Evolutionary conservation across 2,888 invertebrate species (phyloP), one percentile per base, ranked within the genome.

Genomic region (Diaprepes abbreviatus): DNA sequence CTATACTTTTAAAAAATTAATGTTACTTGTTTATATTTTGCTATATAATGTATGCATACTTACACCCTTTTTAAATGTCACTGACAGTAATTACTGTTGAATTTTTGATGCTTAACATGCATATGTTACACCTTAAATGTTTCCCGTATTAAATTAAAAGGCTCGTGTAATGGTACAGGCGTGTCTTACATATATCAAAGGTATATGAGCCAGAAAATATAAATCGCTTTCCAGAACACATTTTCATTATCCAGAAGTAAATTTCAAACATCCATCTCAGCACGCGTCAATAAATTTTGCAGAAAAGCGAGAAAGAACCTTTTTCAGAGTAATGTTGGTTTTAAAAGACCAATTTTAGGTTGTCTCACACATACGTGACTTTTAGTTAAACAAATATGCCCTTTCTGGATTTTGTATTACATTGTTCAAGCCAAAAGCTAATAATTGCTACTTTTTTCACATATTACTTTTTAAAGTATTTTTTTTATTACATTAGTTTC

Each of bases 201-300:
- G 0, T 7, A n/a, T 43, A 43, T 21, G 17, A 43, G 43, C 21
- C 43, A 43, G 43, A 21, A 43, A 58, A 48, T 33, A 45, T 45
- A 59, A 59, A 59, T 43, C 59, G 59, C 33, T 59, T 45, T 31
- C 31, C 2, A 59, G 33, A 59, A 45, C 43, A 45, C 59, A 59
- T 59, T 59, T 59, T 59, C 33, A 45, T 59, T 59, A 59, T 48
- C 59, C 19, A 14, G 59, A 33, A 24, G 43, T 59, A 33, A 59
- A 31, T 59, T 2, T 59, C 31, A 35, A 35, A 45, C 19, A 59
- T 59, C 45, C 45, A n/a, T 59, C 33, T 48, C 33, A 16, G 10
- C 4, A 10, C 7, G 6, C 45, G 33, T 59, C 59, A 45, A 59
- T 59, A 59, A 59, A 59, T 59, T 54, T 54, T 36, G 9, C n/a